Evolutionary conservation across 1,140 invertebrate genomes (phyloP).

Genomic region (Drepana arcuata): DNA sequence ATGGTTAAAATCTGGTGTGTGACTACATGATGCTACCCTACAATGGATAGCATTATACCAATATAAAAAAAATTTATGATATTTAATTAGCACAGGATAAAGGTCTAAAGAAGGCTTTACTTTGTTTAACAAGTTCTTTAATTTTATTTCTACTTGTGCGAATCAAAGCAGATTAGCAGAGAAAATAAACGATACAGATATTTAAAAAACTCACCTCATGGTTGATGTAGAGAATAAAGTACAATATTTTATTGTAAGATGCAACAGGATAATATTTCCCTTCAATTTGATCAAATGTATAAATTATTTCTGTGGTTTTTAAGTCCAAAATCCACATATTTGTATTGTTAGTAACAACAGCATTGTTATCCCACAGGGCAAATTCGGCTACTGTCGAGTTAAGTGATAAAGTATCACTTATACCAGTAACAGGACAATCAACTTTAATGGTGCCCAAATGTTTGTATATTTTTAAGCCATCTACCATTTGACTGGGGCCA

Average conservation of each 20-base stretch:
- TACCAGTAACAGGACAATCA: conserved; percentile 36
- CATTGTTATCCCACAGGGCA: conserved; percentile 31
- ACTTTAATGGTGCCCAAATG: too few species aligned
- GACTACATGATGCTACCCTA: too few species aligned
- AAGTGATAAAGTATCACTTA: conserved; percentile 20
- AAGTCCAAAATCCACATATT: conserved; percentile 47
- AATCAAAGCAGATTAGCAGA: too few species aligned
- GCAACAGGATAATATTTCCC: conserved; percentile 33
- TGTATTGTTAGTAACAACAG: conserved; percentile 26
- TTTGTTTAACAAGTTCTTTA: too few species aligned
- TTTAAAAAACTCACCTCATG: conserved; percentile 25
- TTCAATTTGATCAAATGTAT: conserved; percentile 28
- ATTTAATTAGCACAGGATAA: too few species aligned
- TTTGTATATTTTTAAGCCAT: too few species aligned
- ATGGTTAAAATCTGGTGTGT: too few species aligned
- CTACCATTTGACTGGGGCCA: too few species aligned
- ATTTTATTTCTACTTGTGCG: too few species aligned
- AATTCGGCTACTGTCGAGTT: conserved; percentile 19
- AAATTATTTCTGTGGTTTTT: conserved; percentile 25
- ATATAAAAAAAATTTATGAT: too few species aligned
- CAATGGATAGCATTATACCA: too few species aligned
- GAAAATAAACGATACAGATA: background rate
- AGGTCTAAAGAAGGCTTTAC: too few species aligned
- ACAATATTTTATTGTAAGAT: conserved; percentile 33
- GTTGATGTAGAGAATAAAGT: conserved; percentile 38